These are phyloP conservation scores for Odontomyia ornata DNA, from an alignment of 2,888 invertebrate genomes.

Conservation along the genomic window DNA sequence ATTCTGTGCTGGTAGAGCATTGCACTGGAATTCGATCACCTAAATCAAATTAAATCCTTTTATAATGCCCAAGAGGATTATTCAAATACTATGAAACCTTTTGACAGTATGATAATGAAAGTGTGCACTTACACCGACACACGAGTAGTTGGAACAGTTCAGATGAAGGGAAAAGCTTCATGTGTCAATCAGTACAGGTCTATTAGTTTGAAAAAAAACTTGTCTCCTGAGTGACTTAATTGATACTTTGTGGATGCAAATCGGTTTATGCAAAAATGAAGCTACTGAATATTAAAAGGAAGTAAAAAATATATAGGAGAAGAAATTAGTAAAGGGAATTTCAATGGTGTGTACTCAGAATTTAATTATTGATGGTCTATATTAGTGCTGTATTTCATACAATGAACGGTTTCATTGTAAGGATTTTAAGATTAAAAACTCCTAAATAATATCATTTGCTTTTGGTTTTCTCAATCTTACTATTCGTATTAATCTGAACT, in stretches of 20 bases:
- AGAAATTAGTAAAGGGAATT: no score
- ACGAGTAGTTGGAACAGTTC: background rate
- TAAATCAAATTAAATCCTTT: constrained; percentile 39
- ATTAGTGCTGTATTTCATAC: no score
- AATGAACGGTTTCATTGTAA: no score
- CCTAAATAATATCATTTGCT: no score
- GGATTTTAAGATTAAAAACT: no score
- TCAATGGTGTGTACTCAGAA: no score
- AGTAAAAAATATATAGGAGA: background rate
- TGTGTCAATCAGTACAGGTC: constrained; percentile 24
- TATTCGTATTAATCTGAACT: no score
- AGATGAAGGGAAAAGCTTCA: background rate
- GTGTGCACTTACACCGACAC: constrained; percentile 18
- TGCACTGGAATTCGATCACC: background rate
- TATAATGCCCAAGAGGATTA: constrained; percentile 26
- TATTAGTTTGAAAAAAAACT: background rate
- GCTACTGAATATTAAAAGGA: background rate
- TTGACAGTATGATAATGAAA: constrained; percentile 31
- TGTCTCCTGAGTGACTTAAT: constrained; percentile 8
- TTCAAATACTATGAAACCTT: constrained; percentile 42
- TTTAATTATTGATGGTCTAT: no score
- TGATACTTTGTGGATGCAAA: constrained; percentile 13
- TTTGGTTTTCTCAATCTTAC: no score
- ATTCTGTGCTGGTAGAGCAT: no score
- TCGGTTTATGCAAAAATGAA: constrained; percentile 6